Conservation (phyloP, 2,797 vertebrate species). For the Ispidina picta region DNA sequence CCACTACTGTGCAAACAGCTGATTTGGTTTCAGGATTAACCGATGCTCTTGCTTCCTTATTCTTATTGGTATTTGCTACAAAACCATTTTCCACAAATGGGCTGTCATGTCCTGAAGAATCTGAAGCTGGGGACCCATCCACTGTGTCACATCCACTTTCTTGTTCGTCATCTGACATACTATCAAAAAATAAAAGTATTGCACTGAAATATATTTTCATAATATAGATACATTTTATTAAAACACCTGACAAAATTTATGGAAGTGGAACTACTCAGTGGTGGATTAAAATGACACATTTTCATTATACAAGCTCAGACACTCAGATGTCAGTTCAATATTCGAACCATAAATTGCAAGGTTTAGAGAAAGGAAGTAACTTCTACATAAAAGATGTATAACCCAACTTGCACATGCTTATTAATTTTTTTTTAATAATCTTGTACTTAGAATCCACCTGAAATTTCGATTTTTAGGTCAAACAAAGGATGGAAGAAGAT, state of each 20-base stretch:
- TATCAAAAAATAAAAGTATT: conserved; percentile 57
- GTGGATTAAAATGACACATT: background rate
- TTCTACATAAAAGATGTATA: background rate
- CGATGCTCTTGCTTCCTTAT: conserved; percentile 81
- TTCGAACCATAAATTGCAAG: background rate
- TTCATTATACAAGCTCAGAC: background rate
- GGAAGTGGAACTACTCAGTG: background rate
- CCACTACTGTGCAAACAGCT: conserved; percentile 89
- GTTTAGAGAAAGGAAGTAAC: background rate
- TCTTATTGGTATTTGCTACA: conserved; percentile 84
- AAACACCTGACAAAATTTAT: background rate
- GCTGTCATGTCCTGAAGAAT: conserved; percentile 88
- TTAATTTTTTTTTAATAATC: background rate
- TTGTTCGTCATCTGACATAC: conserved; percentile 96
- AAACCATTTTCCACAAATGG: conserved; percentile 88
- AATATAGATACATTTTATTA: background rate
- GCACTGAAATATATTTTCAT: background rate
- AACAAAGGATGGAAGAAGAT: background rate
- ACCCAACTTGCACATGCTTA: background rate
- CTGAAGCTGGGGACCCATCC: conserved; percentile 90
- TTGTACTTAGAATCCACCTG: background rate
- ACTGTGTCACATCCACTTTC: conserved; percentile 96
- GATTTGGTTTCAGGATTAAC: conserved; percentile 86
- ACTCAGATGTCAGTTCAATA: background rate
- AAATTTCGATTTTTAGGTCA: background rate